Conservation (phyloP, 2,113 vertebrate species). For the Dascyllus trimaculatus region DNA sequence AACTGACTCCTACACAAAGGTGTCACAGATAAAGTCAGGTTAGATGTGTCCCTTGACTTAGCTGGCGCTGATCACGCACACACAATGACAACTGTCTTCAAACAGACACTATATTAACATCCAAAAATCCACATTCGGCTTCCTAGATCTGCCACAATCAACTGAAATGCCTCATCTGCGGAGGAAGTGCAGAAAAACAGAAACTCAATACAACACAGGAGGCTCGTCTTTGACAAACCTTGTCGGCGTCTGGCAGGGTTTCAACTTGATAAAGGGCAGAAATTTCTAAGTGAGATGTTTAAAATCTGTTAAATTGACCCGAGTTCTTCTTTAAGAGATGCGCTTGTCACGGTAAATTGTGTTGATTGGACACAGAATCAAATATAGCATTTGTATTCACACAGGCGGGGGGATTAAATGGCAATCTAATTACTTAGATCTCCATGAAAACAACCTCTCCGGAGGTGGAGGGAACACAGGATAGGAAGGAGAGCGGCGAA, state of each 20-base stretch:
- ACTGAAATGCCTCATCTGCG: slow-evolving; percentile 39
- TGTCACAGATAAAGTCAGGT: slow-evolving; percentile 2
- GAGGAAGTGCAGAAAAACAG: slow-evolving; percentile 40
- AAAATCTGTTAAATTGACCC: slow-evolving; percentile 67
- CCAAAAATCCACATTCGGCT: slow-evolving; percentile 32
- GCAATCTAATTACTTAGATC: slow-evolving; percentile 82
- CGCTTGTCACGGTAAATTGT: slow-evolving; percentile 63
- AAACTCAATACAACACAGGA: slow-evolving; percentile 26
- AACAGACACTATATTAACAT: slow-evolving; percentile 7
- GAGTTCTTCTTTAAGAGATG: slow-evolving; percentile 56
- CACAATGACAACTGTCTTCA: slow-evolving; percentile 7
- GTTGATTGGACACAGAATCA: slow-evolving; percentile 80
- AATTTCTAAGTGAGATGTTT: slow-evolving; percentile 47
- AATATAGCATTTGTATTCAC: slow-evolving; percentile 81
- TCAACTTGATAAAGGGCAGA: slow-evolving; percentile 56
- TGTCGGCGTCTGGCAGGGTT: slow-evolving; percentile 38
- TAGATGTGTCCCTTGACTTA: background rate
- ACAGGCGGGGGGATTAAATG: slow-evolving; percentile 78
- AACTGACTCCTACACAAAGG: background rate
- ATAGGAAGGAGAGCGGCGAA: slow-evolving; percentile 35
- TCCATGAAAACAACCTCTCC: slow-evolving; percentile 77
- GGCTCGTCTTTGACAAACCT: slow-evolving; percentile 48
- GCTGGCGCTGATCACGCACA: background rate
- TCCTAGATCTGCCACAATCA: slow-evolving; percentile 29
- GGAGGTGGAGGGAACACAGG: slow-evolving; percentile 63